These are phyloP conservation scores for Todus mexicanus DNA, from an alignment of 2,797 vertebrate species.

Conservation along the genomic window DNA sequence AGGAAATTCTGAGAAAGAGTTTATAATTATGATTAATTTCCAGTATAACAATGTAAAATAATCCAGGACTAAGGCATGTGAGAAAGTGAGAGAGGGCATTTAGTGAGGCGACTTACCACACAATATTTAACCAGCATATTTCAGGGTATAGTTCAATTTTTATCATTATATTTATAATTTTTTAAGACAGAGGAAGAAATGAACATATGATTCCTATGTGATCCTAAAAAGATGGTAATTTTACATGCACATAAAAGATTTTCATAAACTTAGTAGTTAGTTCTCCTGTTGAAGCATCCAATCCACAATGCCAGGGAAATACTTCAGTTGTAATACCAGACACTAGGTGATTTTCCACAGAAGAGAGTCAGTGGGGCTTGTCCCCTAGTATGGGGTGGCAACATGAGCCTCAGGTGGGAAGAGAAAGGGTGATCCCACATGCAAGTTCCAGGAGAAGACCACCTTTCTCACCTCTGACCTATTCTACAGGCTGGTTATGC, in stretches of 20 bases:
- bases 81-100: not conserved
- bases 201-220: not conserved
- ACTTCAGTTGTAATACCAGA: not conserved
- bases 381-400: not conserved
- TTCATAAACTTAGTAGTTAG: not conserved
- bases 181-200: not conserved
- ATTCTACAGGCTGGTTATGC: not conserved
- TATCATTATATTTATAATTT: not conserved
- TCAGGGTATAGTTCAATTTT: not conserved
- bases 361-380: not conserved
- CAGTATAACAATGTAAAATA: not conserved
- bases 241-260: not conserved
- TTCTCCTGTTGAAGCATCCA: not conserved
- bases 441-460: not conserved
- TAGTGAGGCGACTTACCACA: not conserved
- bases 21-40: not conserved
- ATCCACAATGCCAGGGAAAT: not conserved
- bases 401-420: not conserved
- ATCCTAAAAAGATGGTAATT: not conserved
- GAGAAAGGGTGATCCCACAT: not conserved
- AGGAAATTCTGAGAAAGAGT: not conserved
- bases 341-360: not conserved
- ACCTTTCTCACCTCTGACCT: not conserved
- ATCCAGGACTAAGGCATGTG: not conserved
- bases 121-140: not conserved